Evolutionary conservation across 1,140 invertebrate species (phyloP), one percentile per base, ranked within the genome.

Genomic region (Trichogramma pretiosum): DNA sequence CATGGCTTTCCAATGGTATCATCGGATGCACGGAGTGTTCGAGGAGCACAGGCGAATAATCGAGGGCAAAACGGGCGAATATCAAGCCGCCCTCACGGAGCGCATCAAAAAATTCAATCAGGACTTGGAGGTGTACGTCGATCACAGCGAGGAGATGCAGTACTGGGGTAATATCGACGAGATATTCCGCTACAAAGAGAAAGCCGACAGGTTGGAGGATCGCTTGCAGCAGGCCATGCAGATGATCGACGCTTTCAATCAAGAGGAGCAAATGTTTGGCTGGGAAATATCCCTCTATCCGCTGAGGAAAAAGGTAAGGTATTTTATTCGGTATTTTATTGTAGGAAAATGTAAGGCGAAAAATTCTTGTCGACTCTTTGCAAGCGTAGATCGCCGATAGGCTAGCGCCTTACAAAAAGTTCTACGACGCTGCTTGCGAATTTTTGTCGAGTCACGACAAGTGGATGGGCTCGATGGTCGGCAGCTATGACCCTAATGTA

Each of bases 261-360:
- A 83, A 60, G 93, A 98, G 64, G 94, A 98, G 65, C 75, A 79
- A 50, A 78, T 90, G 23, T 97, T 92, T 65, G 85, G 82, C 11
- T 96, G 89, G 84, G 84, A 94, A 63, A 63, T 83, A 10, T 92
- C 92, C 0, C 80, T 87, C 43, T 97, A 97, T 78, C 90, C 92
- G 1, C 73, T 87, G 46, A 75, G 92, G 46, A 87, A 80, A 57
- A 60, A 76, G 56, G 78, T 81, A 59, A 38, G 28, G 26, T 37
- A 28, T 28, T 7, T n/a, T n/a, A n/a, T n/a, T n/a, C n/a, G n/a
- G n/a, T n/a, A n/a, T n/a, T n/a, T 39, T 18, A 11, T 41, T 19
- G 18, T 11, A 50, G 48, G 45, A 16, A 21, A 45, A 36, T 38
- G 16, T 33, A 21, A 19, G 18, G 13, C 5, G 32, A 18, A 30